phyloP scores from a whole-genome alignment of 2,797 vertebrate species.

The Choloepus didactylus region DNA sequence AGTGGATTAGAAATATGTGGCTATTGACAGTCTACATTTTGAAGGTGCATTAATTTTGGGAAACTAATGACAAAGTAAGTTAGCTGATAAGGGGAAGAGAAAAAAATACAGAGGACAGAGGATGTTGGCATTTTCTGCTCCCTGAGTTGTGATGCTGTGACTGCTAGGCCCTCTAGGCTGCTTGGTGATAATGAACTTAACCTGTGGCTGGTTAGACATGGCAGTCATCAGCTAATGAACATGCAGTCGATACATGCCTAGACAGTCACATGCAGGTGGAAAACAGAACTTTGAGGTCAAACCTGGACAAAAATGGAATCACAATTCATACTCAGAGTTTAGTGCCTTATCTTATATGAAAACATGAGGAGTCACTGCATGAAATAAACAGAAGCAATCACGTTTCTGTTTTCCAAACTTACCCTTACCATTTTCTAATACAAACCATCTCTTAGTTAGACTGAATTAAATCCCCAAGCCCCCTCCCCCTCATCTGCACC shows the following conservation, averaged over 20 bases:
- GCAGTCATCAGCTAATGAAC: slow-evolving; percentile 27
- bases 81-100: background rate
- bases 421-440: background rate
- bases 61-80: slow-evolving; percentile 49
- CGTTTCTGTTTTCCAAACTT: background rate
- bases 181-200: slow-evolving; percentile 31
- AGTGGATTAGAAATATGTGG: background rate
- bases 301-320: background rate
- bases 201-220: background rate
- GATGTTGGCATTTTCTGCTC: background rate
- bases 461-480: background rate
- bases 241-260: background rate
- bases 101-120: background rate
- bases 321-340: background rate
- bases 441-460: background rate
- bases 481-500: background rate
- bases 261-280: background rate
- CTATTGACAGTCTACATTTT: background rate
- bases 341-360: background rate
- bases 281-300: slow-evolving; percentile 14
- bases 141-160: background rate
- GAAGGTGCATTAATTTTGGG: background rate
- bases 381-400: background rate
- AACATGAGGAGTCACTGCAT: background rate
- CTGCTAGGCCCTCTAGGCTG: background rate